A percentile compares a stretch with the other conserved stretches of the same genome.
Conservation (phyloP, 1,140 invertebrate species). For the Aphelinus atriplicis region DNA sequence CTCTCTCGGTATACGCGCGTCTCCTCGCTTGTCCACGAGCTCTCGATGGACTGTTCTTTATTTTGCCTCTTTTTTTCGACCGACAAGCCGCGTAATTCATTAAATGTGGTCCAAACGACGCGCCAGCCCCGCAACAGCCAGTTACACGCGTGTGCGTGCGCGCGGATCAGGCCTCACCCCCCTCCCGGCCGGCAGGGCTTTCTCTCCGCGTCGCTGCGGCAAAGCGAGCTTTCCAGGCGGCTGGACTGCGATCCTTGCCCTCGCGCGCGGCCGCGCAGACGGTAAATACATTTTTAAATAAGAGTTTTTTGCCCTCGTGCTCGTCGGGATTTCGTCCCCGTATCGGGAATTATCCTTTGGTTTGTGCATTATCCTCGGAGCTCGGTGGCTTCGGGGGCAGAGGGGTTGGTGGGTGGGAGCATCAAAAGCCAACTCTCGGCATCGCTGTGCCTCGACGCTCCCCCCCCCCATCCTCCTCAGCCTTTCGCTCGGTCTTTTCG, state of each 20-base stretch:
- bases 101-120: constrained; percentile 6
- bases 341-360: constrained; percentile 66
- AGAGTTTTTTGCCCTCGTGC: constrained; percentile 59
- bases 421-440: constrained; percentile 59
- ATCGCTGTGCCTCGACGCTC: constrained; percentile 43
- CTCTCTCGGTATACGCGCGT: not conserved
- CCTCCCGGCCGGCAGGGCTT: no score
- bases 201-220: constrained; percentile 1
- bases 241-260: constrained; percentile 51
- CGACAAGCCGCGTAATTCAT: constrained; percentile 24
- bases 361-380: constrained; percentile 59
- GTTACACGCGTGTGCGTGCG: constrained; percentile 5
- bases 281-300: constrained; percentile 67
- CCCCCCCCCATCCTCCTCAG: constrained; percentile 21
- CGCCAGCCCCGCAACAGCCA: not conserved
- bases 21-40: not conserved
- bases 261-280: constrained; percentile 48
- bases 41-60: not conserved
- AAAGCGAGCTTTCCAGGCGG: constrained; percentile 54
- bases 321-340: constrained; percentile 59
- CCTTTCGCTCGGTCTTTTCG: constrained; percentile 14
- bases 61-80: no score
- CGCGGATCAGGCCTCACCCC: not conserved
- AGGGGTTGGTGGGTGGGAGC: constrained; percentile 50
- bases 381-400: constrained; percentile 2